These are phyloP conservation scores for Steinernema scapterisci DNA, from an alignment of 2,888 invertebrate species.

Conservation along the genomic window DNA sequence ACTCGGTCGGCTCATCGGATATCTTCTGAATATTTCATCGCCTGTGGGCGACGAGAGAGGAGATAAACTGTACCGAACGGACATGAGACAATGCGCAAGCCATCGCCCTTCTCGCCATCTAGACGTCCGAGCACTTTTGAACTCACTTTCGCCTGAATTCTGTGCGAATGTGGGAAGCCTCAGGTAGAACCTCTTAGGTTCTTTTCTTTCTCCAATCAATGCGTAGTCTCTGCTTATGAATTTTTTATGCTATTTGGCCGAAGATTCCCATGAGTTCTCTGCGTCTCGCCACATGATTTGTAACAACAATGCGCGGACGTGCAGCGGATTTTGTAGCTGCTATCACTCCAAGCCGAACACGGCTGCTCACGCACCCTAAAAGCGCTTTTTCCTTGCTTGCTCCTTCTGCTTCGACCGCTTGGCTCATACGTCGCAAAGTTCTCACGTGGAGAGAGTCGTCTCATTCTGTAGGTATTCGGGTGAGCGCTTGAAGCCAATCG, in stretches of 20 bases:
- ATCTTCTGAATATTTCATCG: conserved; percentile 26
- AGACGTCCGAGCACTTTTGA: not conserved
- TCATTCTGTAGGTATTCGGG: conserved; percentile 19
- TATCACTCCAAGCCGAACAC: not conserved
- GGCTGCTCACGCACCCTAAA: not conserved
- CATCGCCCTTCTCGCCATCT: no score
- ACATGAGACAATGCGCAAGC: no score
- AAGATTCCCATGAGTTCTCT: conserved; percentile 25
- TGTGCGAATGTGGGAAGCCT: not conserved
- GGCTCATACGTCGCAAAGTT: not conserved
- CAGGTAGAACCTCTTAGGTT: conserved; percentile 9
- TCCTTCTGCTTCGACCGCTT: not conserved
- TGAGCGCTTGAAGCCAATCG: conserved; percentile 11
- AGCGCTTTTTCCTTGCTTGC: not conserved
- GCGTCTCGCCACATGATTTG: not conserved
- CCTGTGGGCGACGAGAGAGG: not conserved
- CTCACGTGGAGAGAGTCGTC: not conserved
- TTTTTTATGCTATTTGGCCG: conserved; percentile 28
- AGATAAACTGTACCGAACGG: no score
- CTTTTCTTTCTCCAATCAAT: conserved; percentile 4
- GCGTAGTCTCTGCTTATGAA: conserved; percentile 9
- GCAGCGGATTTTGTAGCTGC: not conserved
- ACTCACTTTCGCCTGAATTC: not conserved
- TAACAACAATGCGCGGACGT: not conserved
- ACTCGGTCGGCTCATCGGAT: conserved; percentile 17